Conservation (phyloP, 2,113 vertebrate genomes). For the Leptodactylus fuscus region DNA sequence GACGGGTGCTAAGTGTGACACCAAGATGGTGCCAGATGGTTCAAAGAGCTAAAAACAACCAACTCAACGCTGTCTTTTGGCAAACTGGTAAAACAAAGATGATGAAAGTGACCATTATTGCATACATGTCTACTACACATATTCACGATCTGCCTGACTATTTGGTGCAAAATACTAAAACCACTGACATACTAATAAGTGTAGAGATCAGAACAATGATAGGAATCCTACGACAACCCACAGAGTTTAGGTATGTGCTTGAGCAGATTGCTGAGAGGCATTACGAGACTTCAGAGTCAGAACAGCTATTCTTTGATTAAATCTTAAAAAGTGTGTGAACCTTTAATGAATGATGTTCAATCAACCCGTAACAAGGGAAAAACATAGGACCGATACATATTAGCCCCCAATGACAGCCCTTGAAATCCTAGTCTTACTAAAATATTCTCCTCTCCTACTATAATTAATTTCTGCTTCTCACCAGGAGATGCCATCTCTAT, state of each 20-base stretch:
- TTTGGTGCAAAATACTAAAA: neutral
- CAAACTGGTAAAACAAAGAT: neutral
- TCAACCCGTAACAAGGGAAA: slow-evolving; percentile 38
- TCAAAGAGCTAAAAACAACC: neutral
- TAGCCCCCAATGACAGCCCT: slow-evolving; percentile 41
- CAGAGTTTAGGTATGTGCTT: slow-evolving; percentile 35
- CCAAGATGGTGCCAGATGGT: neutral
- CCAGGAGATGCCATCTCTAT: slow-evolving; percentile 42
- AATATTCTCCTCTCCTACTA: slow-evolving; percentile 47
- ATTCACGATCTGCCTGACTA: too few species aligned
- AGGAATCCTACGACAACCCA: slow-evolving; percentile 11
- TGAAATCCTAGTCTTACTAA: slow-evolving; percentile 41
- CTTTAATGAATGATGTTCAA: slow-evolving; percentile 52
- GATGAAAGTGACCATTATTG: neutral
- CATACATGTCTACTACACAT: neutral
- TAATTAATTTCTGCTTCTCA: slow-evolving; percentile 49
- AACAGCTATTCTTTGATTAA: slow-evolving; percentile 53
- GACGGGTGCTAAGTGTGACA: too few species aligned
- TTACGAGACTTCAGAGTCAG: slow-evolving; percentile 19
- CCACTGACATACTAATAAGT: neutral
- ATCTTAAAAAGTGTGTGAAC: slow-evolving; percentile 37
- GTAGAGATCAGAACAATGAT: neutral
- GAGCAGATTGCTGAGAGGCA: slow-evolving; percentile 39
- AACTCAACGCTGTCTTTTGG: neutral
- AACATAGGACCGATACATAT: slow-evolving; percentile 28